These are phyloP conservation scores for Pithecia hirsuta DNA, from an alignment of 2,797 vertebrate genomes.

Conservation along the genomic window DNA sequence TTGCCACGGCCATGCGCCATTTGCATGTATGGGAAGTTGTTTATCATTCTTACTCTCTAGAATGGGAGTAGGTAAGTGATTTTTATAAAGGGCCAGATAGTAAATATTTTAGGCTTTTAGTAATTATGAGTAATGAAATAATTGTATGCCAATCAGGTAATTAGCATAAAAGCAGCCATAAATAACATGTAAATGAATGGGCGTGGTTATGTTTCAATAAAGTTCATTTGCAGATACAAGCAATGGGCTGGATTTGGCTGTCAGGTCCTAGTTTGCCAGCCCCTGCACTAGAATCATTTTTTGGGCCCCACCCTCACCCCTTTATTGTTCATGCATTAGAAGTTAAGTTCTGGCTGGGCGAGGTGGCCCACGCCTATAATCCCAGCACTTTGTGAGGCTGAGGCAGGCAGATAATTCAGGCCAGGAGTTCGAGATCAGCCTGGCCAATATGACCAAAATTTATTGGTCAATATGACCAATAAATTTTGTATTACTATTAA, in stretches of 20 bases:
- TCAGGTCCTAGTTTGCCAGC: too few relatives aligned
- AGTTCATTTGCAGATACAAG: too few relatives aligned
- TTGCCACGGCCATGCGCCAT: fast-evolving
- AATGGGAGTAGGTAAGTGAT: neutral
- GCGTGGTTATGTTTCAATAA: fast-evolving
- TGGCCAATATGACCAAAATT: neutral
- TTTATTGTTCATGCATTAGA: neutral
- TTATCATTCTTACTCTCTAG: neutral
- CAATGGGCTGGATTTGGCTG: fast-evolving
- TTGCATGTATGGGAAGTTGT: fast-evolving
- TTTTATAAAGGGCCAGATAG: neutral
- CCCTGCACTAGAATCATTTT: neutral
- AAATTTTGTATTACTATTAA: neutral
- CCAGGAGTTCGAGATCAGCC: neutral
- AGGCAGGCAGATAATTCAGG: neutral
- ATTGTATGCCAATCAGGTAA: fast-evolving
- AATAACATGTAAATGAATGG: fast-evolving
- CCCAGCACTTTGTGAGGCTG: neutral
- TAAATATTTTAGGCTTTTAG: neutral
- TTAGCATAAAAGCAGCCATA: neutral
- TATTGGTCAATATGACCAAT: neutral
- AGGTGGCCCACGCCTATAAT: neutral
- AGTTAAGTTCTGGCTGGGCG: neutral
- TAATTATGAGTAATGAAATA: neutral
- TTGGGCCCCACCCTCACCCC: too few relatives aligned